Conservation (phyloP, 2,888 invertebrate genomes). For the Rotaria sp. region DNA sequence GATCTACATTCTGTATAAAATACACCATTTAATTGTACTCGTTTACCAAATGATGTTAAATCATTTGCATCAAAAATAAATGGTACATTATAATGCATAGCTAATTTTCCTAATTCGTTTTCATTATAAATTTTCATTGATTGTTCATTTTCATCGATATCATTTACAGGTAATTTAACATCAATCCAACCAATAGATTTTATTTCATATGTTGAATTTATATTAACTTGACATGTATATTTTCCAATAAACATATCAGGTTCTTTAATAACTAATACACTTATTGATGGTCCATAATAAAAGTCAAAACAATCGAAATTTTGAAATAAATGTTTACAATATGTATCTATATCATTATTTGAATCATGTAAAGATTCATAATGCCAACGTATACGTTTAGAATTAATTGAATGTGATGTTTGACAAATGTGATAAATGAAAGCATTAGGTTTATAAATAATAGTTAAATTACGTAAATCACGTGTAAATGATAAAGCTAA, state of each 20-base stretch:
- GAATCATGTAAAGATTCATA: background rate
- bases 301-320: constrained; percentile 22
- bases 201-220: constrained; percentile 5
- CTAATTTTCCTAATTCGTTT: background rate
- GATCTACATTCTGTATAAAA: background rate
- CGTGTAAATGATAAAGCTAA: background rate
- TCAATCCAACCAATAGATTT: background rate
- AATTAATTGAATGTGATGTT: background rate
- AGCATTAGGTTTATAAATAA: constrained; percentile 1
- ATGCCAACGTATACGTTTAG: constrained; percentile 23
- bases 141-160: background rate
- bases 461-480: background rate
- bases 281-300: background rate
- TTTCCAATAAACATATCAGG: background rate
- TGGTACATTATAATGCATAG: background rate
- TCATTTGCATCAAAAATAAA: background rate
- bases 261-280: constrained; percentile 17
- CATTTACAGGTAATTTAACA: background rate
- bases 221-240: background rate
- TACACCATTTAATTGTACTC: background rate
- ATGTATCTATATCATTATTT: background rate
- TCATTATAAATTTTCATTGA: background rate
- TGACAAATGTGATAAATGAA: constrained; percentile 2
- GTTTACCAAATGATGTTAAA: constrained; percentile 7
- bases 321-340: constrained; percentile 6